phyloP scores from a whole-genome alignment of 2,113 vertebrate genomes.

The Collichthys lucidus region DNA sequence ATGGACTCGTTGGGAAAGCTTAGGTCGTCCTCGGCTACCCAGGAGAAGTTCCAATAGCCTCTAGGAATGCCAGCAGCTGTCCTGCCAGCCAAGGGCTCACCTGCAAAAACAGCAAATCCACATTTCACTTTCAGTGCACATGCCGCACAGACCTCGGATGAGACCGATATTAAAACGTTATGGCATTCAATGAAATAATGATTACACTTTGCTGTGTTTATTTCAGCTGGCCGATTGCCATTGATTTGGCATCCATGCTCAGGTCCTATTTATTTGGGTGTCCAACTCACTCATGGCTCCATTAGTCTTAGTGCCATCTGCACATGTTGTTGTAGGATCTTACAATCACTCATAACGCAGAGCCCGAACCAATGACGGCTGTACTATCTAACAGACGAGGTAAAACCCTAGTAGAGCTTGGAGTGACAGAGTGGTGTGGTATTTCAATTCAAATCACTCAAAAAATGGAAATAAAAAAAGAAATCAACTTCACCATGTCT shows the following conservation, averaged over 20 bases:
- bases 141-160: neutral
- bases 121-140: slow-evolving; percentile 8
- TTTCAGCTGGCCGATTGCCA: neutral
- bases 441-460: neutral
- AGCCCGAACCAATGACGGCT: neutral
- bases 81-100: slow-evolving; percentile 50
- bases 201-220: slow-evolving; percentile 7
- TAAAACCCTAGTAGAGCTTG: neutral
- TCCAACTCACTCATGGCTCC: neutral
- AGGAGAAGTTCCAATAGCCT: slow-evolving; percentile 87
- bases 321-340: neutral
- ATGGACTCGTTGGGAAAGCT: slow-evolving; percentile 69
- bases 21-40: slow-evolving; percentile 83
- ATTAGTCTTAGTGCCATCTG: neutral
- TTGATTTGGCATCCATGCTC: slow-evolving; percentile 4
- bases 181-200: neutral
- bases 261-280: neutral
- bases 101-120: slow-evolving; percentile 59
- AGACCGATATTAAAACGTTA: neutral
- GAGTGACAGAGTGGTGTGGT: neutral
- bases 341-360: neutral
- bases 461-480: neutral
- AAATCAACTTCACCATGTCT: neutral
- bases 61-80: slow-evolving; percentile 51
- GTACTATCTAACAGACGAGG: neutral